Percentiles rank a stretch among this genome's conserved stretches.
Evolutionary conservation across 2,113 vertebrate genomes (phyloP).

Genomic region (Sylvia atricapilla): DNA sequence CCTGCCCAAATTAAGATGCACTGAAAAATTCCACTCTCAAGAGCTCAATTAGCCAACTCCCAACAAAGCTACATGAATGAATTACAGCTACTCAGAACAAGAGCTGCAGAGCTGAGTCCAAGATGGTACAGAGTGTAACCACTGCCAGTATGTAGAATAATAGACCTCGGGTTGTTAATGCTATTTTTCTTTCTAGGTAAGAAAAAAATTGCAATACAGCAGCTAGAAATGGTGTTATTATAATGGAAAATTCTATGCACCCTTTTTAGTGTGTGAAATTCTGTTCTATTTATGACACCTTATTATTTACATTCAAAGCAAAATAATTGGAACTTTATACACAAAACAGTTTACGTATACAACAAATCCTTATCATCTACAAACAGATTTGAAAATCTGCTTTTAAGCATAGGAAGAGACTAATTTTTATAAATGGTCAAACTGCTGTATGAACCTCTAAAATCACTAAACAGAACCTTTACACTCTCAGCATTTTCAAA

Average conservation of each 20-base stretch:
- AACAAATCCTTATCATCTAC: conserved; percentile 15
- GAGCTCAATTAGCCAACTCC: background rate
- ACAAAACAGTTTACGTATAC: background rate
- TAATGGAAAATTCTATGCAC: background rate
- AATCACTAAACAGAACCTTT: background rate
- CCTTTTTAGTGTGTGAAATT: background rate
- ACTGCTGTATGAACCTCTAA: background rate
- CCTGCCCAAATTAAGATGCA: background rate
- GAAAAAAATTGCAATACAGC: conserved; percentile 1
- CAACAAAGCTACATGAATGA: background rate
- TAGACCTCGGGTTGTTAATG: background rate
- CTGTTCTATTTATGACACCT: background rate
- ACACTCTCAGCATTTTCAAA: background rate
- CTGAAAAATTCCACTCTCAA: background rate
- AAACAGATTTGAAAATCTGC: background rate
- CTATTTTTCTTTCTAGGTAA: background rate
- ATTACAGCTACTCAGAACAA: background rate
- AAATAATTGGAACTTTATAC: conserved; percentile 6
- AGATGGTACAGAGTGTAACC: background rate
- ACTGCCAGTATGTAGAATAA: background rate
- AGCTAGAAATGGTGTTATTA: background rate
- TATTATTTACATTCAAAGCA: conserved; percentile 13
- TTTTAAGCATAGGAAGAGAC: background rate
- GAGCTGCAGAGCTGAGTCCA: background rate
- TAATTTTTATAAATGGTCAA: background rate